phyloP scores from a whole-genome alignment of 1,140 invertebrate genomes.

The Aphaenogaster floridana region DNA sequence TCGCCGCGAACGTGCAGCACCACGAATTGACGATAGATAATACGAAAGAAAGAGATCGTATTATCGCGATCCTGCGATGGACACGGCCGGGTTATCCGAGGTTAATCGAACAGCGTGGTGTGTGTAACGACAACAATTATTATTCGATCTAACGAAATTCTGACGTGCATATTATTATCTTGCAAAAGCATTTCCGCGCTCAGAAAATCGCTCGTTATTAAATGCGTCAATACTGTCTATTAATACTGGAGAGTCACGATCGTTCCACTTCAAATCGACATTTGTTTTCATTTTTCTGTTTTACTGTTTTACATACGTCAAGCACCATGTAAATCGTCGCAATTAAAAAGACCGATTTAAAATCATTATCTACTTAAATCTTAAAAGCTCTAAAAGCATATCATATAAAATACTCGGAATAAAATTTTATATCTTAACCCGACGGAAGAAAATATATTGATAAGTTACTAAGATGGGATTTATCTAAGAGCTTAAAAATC shows the following conservation, averaged over 20 bases:
- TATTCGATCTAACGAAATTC: constrained; percentile 68
- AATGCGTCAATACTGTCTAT: not conserved
- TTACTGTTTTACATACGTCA: not conserved
- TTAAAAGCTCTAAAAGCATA: not conserved
- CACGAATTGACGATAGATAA: constrained; percentile 75
- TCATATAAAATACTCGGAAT: not conserved
- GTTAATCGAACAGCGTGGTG: constrained; percentile 77
- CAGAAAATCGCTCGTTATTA: not conserved
- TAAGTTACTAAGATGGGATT: too few relatives aligned
- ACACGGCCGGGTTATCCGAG: constrained; percentile 74
- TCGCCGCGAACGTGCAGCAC: constrained; percentile 56
- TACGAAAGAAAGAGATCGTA: constrained; percentile 73
- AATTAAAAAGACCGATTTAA: not conserved
- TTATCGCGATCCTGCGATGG: constrained; percentile 76
- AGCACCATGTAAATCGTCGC: not conserved
- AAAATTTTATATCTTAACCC: not conserved
- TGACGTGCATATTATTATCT: constrained; percentile 52
- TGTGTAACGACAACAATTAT: constrained; percentile 70
- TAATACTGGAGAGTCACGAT: constrained; percentile 2
- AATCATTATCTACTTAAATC: not conserved
- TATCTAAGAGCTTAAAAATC: too few relatives aligned
- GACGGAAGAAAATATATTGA: too few relatives aligned
- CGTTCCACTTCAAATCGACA: not conserved
- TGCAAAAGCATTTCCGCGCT: constrained; percentile 40
- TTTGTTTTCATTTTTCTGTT: not conserved